phyloP scores from a whole-genome alignment of 2,888 invertebrate genomes.

The Stenolophus ochropezus region DNA sequence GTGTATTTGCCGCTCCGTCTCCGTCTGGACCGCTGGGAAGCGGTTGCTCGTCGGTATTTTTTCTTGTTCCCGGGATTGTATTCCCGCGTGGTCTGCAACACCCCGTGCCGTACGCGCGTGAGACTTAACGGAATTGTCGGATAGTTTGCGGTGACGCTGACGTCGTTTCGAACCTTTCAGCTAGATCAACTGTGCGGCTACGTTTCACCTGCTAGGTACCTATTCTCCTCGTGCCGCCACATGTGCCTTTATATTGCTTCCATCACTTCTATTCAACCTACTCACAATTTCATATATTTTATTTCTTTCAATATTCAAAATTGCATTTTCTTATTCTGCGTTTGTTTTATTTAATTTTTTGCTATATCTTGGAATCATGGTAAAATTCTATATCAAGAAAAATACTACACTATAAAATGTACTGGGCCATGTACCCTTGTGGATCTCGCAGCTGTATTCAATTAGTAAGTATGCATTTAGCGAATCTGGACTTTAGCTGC shows the following conservation, averaged over 20 bases:
- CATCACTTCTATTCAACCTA: background rate
- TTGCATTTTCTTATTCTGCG: background rate
- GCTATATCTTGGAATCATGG: no score
- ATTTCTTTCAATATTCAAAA: background rate
- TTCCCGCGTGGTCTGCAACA: conserved; percentile 21
- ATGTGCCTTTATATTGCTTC: conserved; percentile 11
- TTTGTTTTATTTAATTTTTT: conserved; percentile 1
- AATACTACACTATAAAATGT: no score
- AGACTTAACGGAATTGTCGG: conserved; percentile 47
- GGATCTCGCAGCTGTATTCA: no score
- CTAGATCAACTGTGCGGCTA: conserved; percentile 39
- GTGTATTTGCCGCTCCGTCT: conserved; percentile 38
- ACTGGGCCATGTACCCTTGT: no score
- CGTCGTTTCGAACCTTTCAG: conserved; percentile 47
- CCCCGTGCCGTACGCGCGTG: conserved; percentile 24
- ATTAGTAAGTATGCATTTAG: no score
- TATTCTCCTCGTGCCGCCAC: background rate
- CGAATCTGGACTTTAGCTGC: no score
- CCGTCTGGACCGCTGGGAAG: background rate
- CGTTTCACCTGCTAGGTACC: conserved; percentile 22
- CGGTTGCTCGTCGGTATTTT: conserved; percentile 45
- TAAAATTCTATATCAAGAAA: no score
- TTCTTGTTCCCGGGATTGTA: conserved; percentile 48
- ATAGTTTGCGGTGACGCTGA: conserved; percentile 43
- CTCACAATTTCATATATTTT: background rate